Conservation (phyloP, 2,888 invertebrate species). For the Napeogenes inachia region DNA sequence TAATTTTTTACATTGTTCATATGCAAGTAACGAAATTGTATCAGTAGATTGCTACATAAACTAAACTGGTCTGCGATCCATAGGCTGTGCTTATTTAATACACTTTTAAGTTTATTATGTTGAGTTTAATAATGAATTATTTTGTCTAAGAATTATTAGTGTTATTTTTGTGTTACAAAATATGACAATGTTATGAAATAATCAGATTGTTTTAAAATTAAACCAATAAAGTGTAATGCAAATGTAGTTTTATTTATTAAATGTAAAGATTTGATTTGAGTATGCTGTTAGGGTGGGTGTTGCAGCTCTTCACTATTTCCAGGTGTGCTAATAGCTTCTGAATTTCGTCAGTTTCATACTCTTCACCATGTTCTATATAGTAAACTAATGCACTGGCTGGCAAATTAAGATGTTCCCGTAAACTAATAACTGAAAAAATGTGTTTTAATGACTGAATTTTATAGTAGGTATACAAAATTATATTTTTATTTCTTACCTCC, state of each 20-base stretch:
- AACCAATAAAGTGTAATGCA: constrained; percentile 24
- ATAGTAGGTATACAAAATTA: neutral
- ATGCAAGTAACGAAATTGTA: neutral
- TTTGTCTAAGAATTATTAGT: constrained; percentile 43
- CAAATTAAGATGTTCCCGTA: constrained; percentile 53
- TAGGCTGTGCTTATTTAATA: constrained; percentile 71
- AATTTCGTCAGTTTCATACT: constrained; percentile 50
- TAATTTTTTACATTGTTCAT: too few relatives aligned
- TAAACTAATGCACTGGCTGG: constrained; percentile 54
- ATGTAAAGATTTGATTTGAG: constrained; percentile 65
- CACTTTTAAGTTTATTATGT: constrained; percentile 50
- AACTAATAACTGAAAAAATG: constrained; percentile 47
- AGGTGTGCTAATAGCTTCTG: constrained; percentile 50
- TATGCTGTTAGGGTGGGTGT: constrained; percentile 38
- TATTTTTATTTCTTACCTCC: constrained; percentile 53
- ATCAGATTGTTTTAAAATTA: constrained; percentile 26
- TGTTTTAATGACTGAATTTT: neutral
- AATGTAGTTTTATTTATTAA: constrained; percentile 30
- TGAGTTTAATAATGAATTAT: constrained; percentile 43
- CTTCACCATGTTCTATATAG: constrained; percentile 59
- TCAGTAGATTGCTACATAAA: constrained; percentile 31
- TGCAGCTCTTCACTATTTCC: constrained; percentile 42
- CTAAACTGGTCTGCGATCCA: constrained; percentile 70
- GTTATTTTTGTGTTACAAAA: constrained; percentile 46
- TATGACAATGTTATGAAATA: constrained; percentile 28